Base-by-base conservation (phyloP, 2,113 vertebrate genomes). In the Mastomys coucha region DNA sequence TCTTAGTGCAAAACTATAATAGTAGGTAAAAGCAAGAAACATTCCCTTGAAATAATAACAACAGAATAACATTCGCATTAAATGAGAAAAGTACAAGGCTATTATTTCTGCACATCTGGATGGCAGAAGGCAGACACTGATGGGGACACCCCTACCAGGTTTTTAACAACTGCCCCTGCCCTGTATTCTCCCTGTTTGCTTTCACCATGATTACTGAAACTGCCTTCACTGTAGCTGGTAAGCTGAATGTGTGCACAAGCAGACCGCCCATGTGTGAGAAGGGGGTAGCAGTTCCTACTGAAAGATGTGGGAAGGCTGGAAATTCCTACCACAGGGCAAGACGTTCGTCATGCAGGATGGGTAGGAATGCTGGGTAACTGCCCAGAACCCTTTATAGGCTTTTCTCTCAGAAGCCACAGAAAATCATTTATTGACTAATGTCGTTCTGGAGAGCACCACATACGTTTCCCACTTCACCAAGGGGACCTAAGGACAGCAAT, bases 271-370 rank as follows among this genome's bases (percentile, higher is more conserved):
- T 1, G 1, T 91, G 95, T 96, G 6, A 95, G 97, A 91, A 87
- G 95, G 80, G 93, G 87, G 92, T 97, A 95, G 97, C 81, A 86
- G 94, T 60, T 86, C 49, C 63, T 96, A 97, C 87, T 98, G 96
- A 98, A 98, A 98, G 96, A 45, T 73, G 70, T 36, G 69, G 93
- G 98, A 96, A 17, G 49, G 93, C 84, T 97, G 96, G 97, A 94
- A 92, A 88, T 86, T 94, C 96, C 94, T 89, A 91, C 31, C 45
- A 82, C 72, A 69, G n/a, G 81, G 96, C 87, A 96, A 97, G 96
- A 98, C 73, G 93, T 89, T 81, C 92, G 97, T 95, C 95, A 94
- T n/a, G 84, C 67, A 91, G 88, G 82, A 96, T 39, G 63, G 67
- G 72, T 0, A 45, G 77, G 53, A 70, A 97, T 92, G 96, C 63